Base-by-base conservation (phyloP, 2,113 vertebrate genomes). In the Colistium nudipinnis region DNA sequence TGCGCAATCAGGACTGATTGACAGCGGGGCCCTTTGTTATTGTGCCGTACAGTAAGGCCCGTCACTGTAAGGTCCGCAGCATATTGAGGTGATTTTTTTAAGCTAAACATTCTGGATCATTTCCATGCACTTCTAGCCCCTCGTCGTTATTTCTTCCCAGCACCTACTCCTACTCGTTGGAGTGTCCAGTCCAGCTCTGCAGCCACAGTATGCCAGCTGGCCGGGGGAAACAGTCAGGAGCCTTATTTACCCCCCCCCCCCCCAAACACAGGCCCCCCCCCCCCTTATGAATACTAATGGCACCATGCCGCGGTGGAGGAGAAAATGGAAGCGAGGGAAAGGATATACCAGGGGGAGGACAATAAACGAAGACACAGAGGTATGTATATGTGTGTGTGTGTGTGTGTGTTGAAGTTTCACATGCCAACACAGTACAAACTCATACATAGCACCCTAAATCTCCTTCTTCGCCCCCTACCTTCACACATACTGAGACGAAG, bases 261-360 rank as follows among this genome's bases (percentile, higher is more conserved):
- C 43, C 44, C 41, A 44, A 28, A 62, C 60, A 63, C 24, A 74
- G 51, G 62, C 52, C 51, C 70, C 80, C 68, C 54, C 43, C 43
- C 43, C 54, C 43, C 43, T 19, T 63, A 85, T 88, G 88, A 90
- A 90, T 89, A 87, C 82, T 84, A 84, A 87, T 79, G 66, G 33
- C 30, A 57, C 31, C 49, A 54, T 60, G 80, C 78, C 51, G 16
- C 70, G 49, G 72, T 60, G 48, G 30, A 79, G 63, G 64, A 63
- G 41, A 77, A 49, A 52, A 75, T 74, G 59, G 52, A 45, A 72
- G 62, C 8, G 67, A 78, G 62, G 13, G 11, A 62, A 53, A 49
- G 65, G 59, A 70, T 55, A 67, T 33, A n/a, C n/a, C 41, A 52
- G 52, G 70, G 45, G 59, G 61, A 74, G 19, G 6, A 38, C 60